Conservation (phyloP, 2,113 vertebrate genomes). For the Amblyopsis rosae region DNA sequence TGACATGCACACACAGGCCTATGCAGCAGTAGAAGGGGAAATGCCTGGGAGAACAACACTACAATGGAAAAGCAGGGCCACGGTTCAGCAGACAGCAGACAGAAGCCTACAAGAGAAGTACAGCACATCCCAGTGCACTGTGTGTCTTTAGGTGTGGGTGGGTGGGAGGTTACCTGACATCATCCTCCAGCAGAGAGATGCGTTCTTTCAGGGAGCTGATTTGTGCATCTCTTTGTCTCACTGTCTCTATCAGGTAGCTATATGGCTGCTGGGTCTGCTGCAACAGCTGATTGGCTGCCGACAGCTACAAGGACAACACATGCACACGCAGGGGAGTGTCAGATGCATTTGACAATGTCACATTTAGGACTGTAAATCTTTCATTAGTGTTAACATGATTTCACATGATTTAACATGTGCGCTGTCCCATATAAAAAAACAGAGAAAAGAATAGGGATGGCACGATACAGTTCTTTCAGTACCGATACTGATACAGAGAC, state of each 20-base stretch:
- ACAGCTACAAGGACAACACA: conserved; percentile 74
- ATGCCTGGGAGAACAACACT: not conserved
- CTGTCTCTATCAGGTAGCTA: conserved; percentile 90
- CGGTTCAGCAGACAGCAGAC: not conserved
- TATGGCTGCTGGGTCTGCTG: conserved; percentile 91
- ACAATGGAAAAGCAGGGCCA: conserved; percentile 1
- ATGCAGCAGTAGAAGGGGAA: not conserved
- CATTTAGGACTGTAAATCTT: too few species aligned
- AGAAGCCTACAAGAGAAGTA: not conserved
- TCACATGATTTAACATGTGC: too few species aligned
- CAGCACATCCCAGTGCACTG: too few species aligned
- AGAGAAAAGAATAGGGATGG: too few species aligned
- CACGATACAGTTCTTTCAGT: too few species aligned
- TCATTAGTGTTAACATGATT: too few species aligned
- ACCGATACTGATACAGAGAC: too few species aligned
- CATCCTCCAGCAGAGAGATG: conserved; percentile 82
- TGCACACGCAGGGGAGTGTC: not conserved
- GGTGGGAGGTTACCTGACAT: conserved; percentile 81
- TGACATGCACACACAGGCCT: not conserved
- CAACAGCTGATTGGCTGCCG: conserved; percentile 85
- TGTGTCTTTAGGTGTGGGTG: not conserved
- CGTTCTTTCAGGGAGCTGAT: conserved; percentile 80
- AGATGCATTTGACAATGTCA: not conserved
- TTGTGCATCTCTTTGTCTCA: conserved; percentile 88
- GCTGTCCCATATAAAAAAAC: too few species aligned